Evolutionary conservation across 2,113 vertebrate genomes (phyloP).

Genomic region (Laticauda laticaudata): DNA sequence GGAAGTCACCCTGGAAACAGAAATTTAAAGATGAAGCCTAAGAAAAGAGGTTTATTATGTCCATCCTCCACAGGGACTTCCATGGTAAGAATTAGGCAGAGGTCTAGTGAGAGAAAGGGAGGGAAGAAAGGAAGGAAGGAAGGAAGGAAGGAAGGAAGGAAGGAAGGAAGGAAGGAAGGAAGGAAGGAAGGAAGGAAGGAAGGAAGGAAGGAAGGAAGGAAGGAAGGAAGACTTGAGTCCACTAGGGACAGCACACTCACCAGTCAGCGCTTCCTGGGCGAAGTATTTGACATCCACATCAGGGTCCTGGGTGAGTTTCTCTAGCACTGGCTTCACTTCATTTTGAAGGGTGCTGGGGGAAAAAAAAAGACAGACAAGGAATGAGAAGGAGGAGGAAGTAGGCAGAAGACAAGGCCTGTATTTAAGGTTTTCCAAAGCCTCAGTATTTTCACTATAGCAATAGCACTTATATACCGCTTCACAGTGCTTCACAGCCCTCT

Average conservation of each 20-base stretch:
- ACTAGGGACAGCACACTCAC: conserved; percentile 35
- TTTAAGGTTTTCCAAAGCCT: background rate
- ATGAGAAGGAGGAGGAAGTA: background rate
- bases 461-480: background rate
- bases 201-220: too few relatives aligned
- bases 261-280: conserved; percentile 72
- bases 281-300: conserved; percentile 76
- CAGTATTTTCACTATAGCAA: background rate
- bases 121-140: too few relatives aligned
- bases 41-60: too few relatives aligned
- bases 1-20: background rate
- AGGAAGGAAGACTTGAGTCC: background rate
- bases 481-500: background rate
- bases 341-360: conserved; percentile 66
- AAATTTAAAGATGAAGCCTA: background rate
- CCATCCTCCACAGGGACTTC: background rate
- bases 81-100: background rate
- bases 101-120: background rate
- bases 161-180: too few relatives aligned
- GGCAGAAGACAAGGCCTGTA: background rate
- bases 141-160: too few relatives aligned
- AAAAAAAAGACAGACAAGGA: background rate
- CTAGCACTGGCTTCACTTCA: conserved; percentile 71
- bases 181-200: too few relatives aligned
- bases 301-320: conserved; percentile 72